Percentiles rank a stretch among this genome's conserved stretches.
These are phyloP conservation scores for Lochmaea crataegi DNA, from an alignment of 2,888 invertebrate genomes.

Conservation along the genomic window DNA sequence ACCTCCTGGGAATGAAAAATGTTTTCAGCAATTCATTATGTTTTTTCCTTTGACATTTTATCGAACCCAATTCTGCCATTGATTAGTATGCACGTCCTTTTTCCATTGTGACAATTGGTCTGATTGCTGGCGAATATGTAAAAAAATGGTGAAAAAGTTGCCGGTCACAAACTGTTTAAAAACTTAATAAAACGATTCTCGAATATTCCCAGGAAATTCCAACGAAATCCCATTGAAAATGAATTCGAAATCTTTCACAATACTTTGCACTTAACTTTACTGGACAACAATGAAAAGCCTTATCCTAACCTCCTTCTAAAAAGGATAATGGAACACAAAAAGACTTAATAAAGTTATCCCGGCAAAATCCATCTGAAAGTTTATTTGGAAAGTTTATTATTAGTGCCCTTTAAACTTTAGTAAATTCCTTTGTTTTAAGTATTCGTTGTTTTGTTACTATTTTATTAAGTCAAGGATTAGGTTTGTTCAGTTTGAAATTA, in stretches of 20 bases:
- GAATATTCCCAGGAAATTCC: background rate
- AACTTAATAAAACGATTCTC: background rate
- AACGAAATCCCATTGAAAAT: conserved; percentile 20
- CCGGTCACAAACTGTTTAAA: background rate
- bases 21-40: no score
- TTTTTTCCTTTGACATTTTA: no score
- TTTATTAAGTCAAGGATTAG: background rate
- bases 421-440: background rate
- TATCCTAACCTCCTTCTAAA: conserved; percentile 23
- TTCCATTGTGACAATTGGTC: no score
- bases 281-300: conserved; percentile 33
- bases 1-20: no score
- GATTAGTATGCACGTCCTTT: no score
- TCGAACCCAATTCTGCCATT: no score
- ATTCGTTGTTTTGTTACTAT: conserved; percentile 7
- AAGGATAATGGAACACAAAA: conserved; percentile 33
- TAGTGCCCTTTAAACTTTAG: conserved; percentile 19
- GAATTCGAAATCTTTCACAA: conserved; percentile 30
- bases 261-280: conserved; percentile 34
- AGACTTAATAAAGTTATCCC: conserved; percentile 29
- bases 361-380: conserved; percentile 18
- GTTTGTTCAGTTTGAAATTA: no score
- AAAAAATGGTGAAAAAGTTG: background rate
- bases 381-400: conserved; percentile 28
- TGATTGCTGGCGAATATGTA: no score